A percentile compares a stretch with the other conserved stretches of the same genome.
These are phyloP conservation scores for Eremophila alpestris DNA, from an alignment of 2,797 vertebrate species.

Conservation along the genomic window DNA sequence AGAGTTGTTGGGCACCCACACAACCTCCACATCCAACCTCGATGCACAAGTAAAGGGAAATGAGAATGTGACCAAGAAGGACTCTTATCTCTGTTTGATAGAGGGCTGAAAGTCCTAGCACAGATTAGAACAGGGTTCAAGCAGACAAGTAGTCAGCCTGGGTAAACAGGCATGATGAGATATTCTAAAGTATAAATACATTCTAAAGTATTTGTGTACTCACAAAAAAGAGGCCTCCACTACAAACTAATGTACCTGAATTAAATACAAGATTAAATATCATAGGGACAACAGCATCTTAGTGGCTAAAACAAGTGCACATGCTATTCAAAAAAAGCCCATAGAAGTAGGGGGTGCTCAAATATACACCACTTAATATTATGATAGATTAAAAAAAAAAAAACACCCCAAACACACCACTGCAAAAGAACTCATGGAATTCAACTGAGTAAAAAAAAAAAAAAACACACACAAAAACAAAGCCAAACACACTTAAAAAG, in stretches of 20 bases:
- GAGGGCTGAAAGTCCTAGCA: neutral
- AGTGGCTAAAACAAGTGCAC: neutral
- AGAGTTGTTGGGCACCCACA: neutral
- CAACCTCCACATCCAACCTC: neutral
- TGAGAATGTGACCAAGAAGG: neutral
- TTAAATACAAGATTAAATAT: neutral
- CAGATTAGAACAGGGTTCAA: neutral
- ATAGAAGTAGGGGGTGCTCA: rapidly evolving
- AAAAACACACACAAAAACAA: neutral
- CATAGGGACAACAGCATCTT: neutral
- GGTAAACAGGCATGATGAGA: neutral
- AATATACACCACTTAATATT: neutral
- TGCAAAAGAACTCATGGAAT: neutral
- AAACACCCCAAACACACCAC: rapidly evolving
- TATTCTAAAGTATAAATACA: too few relatives aligned
- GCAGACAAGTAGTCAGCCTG: neutral
- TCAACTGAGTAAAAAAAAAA: rapidly evolving
- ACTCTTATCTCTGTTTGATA: neutral
- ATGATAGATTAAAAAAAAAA: neutral
- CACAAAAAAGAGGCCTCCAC: neutral
- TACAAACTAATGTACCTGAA: neutral
- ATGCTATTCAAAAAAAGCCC: neutral
- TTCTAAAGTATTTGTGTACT: neutral
- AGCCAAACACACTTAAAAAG: neutral
- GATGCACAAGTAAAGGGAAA: neutral